A percentile compares a stretch with the other conserved stretches of the same genome.
phyloP scores from a whole-genome alignment of 2,888 invertebrate genomes.

The Kryphioiulus occultus region DNA sequence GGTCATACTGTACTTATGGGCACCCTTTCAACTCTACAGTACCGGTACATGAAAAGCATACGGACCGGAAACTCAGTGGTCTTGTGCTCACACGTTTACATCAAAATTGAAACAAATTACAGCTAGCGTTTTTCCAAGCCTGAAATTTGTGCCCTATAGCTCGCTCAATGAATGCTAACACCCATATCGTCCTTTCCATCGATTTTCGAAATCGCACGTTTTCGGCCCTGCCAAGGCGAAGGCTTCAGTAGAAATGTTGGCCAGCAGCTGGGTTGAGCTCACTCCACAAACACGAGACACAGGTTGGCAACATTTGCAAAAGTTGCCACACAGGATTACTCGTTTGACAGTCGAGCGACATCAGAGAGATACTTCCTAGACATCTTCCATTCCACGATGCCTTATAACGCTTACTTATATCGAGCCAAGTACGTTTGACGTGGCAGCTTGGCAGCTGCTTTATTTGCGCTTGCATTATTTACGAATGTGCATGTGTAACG shows the following conservation, averaged over 20 bases:
- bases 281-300: background rate
- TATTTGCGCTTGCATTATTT: conserved; percentile 12
- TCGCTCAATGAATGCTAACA: too few species aligned
- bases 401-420: conserved; percentile 31
- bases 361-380: too few species aligned
- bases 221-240: background rate
- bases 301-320: background rate
- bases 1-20: too few species aligned
- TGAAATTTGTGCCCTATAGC: too few species aligned
- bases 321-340: conserved; percentile 13
- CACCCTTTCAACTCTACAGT: too few species aligned
- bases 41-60: too few species aligned
- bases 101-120: too few species aligned
- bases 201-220: conserved; percentile 6
- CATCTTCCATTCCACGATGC: conserved; percentile 7
- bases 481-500: background rate
- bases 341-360: too few species aligned
- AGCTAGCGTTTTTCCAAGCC: too few species aligned
- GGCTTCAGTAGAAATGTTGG: conserved; percentile 23
- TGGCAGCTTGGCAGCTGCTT: background rate
- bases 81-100: too few species aligned
- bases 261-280: conserved; percentile 20
- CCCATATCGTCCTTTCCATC: background rate
- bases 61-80: too few species aligned
- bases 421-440: conserved; percentile 21